A percentile compares a stretch with the other conserved stretches of the same genome.
Conservation (phyloP, 2,888 invertebrate genomes). For the Apodemia duryi region DNA sequence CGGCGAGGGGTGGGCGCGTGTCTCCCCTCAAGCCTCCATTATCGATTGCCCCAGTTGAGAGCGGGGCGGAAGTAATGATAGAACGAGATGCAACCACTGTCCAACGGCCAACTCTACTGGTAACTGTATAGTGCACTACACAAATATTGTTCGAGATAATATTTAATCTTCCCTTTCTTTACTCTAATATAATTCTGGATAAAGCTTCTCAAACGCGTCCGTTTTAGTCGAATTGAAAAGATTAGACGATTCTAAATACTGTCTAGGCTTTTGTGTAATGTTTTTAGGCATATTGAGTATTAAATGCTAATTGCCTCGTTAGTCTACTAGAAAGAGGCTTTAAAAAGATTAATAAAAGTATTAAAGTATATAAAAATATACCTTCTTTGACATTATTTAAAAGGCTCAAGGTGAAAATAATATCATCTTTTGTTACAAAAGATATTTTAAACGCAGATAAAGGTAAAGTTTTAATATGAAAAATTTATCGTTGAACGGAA, state of each 20-base stretch:
- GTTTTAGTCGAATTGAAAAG: conserved; percentile 24
- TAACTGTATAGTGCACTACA: conserved; percentile 67
- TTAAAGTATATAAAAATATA: no score
- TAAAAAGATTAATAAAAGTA: no score
- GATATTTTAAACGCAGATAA: no score
- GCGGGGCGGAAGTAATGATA: conserved; percentile 77
- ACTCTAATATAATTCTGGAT: conserved; percentile 43
- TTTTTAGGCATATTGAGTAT: not conserved
- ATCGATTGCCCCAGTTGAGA: conserved; percentile 84
- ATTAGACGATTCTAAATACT: conserved; percentile 21
- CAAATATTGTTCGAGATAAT: conserved; percentile 68
- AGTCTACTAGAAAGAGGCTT: not conserved
- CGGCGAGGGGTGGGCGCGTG: conserved; percentile 45
- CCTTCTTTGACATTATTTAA: no score
- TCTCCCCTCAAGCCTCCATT: conserved; percentile 54
- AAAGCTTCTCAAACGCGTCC: conserved; percentile 35
- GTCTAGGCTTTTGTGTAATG: not conserved
- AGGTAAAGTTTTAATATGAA: no score
- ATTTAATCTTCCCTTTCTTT: conserved; percentile 63
- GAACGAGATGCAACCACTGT: conserved; percentile 76
- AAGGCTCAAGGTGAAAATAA: no score
- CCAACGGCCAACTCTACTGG: conserved; percentile 65
- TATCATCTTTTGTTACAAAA: no score
- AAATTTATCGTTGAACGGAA: no score
- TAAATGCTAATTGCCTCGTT: not conserved